phyloP scores from a whole-genome alignment of 2,113 vertebrate genomes.

The Tinamus guttatus region DNA sequence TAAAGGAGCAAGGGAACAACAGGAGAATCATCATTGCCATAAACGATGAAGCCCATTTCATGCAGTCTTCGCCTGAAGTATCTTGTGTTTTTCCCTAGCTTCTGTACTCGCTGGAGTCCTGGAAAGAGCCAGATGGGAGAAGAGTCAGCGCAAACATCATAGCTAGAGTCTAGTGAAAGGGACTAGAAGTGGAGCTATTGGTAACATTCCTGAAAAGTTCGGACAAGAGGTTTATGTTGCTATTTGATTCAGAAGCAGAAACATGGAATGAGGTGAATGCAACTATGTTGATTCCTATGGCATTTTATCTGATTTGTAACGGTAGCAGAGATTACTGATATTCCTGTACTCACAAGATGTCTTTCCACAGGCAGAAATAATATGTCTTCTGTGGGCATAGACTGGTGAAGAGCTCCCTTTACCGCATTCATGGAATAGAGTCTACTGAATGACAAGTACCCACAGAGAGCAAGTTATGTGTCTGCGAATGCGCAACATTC shows the following conservation, averaged over 20 bases:
- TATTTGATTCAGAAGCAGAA: background rate
- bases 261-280: background rate
- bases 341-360: background rate
- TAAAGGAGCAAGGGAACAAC: slow-evolving; percentile 92
- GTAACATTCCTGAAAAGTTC: background rate
- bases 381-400: background rate
- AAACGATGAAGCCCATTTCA: slow-evolving; percentile 94
- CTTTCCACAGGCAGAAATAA: background rate
- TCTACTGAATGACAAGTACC: background rate
- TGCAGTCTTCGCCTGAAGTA: slow-evolving; percentile 89
- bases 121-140: slow-evolving; percentile 48
- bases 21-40: slow-evolving; percentile 89
- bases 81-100: slow-evolving; percentile 87
- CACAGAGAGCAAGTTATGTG: background rate
- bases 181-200: background rate
- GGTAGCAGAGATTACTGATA: background rate
- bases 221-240: background rate
- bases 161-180: background rate
- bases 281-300: background rate
- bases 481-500: background rate
- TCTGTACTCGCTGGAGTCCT: slow-evolving; percentile 85
- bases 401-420: background rate
- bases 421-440: background rate
- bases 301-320: background rate
- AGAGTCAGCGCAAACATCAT: background rate